Evolutionary conservation across 2,113 vertebrate genomes (phyloP).

Genomic region (Daphoenositta chrysoptera): DNA sequence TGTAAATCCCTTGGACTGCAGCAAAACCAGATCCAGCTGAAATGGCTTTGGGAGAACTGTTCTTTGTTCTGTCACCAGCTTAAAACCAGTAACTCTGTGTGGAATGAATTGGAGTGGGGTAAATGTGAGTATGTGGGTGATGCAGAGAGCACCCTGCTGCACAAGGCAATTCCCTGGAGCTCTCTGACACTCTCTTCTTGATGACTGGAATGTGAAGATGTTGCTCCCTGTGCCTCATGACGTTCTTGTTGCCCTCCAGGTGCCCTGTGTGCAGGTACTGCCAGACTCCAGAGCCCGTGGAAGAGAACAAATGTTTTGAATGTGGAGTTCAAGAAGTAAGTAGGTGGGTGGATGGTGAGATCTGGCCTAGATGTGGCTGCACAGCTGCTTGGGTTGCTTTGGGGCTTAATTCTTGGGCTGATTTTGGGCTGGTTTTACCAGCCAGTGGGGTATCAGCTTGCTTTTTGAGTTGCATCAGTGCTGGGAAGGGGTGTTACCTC

Average conservation of each 20-base stretch:
- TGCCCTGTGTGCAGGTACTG: slow-evolving; percentile 97
- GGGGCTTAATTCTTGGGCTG: not conserved
- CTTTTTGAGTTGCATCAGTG: not conserved
- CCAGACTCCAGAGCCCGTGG: slow-evolving; percentile 95
- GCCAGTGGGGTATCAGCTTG: not conserved
- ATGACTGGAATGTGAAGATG: not conserved
- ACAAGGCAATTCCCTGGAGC: not conserved
- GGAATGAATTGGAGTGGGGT: not conserved
- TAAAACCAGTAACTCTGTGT: not conserved
- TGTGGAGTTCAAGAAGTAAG: slow-evolving; percentile 98
- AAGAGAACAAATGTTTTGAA: slow-evolving; percentile 98
- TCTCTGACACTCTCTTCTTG: not conserved
- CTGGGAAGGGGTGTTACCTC: not conserved
- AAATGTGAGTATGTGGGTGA: accelerated
- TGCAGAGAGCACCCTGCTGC: not conserved
- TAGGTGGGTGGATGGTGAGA: slow-evolving; percentile 41
- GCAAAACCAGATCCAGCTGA: not conserved
- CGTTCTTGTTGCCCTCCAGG: slow-evolving; percentile 64
- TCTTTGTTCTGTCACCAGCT: not conserved
- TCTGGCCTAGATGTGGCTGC: not conserved
- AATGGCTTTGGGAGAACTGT: not conserved
- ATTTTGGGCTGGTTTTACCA: not conserved
- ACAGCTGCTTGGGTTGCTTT: not conserved
- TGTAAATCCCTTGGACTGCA: not conserved
- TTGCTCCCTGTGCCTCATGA: not conserved